Evolutionary conservation across 2,888 invertebrate species (phyloP).

Genomic region (Scrobipalpa costella): DNA sequence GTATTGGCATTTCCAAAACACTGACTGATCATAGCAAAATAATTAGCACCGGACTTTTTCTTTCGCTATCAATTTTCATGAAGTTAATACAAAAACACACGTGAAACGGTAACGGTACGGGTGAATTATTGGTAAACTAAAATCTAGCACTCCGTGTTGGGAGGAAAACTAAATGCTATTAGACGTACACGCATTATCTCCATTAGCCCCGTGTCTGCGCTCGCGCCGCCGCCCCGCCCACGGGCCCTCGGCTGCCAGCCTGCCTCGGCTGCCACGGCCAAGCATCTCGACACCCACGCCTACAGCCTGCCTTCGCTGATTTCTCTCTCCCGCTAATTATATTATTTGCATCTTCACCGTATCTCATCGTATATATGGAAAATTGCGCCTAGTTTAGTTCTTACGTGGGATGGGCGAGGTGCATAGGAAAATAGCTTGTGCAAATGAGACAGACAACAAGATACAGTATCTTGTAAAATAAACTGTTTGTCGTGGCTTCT

Average conservation of each 20-base stretch:
- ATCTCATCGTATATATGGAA: conserved; percentile 26
- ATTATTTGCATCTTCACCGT: conserved; percentile 40
- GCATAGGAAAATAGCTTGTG: background rate
- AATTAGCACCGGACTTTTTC: no score
- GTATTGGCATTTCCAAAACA: no score
- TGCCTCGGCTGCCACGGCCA: conserved; percentile 34
- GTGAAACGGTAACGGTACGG: no score
- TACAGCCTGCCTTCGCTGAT: conserved; percentile 42
- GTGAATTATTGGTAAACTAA: no score
- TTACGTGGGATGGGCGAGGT: background rate
- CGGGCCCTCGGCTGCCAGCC: conserved; percentile 31
- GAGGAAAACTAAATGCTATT: no score
- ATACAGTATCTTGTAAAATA: background rate
- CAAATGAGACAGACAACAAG: background rate
- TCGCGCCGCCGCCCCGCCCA: background rate
- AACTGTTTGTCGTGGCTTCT: background rate
- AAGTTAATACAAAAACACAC: no score
- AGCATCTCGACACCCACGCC: conserved; percentile 31
- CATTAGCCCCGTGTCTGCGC: no score
- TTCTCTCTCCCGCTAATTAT: conserved; percentile 45
- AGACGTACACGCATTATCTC: no score
- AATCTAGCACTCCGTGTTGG: no score
- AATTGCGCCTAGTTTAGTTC: background rate
- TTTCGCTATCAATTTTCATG: no score
- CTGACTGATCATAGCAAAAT: no score